These are phyloP conservation scores for Raja brachyura DNA, from an alignment of 2,113 vertebrate genomes.

Conservation along the genomic window DNA sequence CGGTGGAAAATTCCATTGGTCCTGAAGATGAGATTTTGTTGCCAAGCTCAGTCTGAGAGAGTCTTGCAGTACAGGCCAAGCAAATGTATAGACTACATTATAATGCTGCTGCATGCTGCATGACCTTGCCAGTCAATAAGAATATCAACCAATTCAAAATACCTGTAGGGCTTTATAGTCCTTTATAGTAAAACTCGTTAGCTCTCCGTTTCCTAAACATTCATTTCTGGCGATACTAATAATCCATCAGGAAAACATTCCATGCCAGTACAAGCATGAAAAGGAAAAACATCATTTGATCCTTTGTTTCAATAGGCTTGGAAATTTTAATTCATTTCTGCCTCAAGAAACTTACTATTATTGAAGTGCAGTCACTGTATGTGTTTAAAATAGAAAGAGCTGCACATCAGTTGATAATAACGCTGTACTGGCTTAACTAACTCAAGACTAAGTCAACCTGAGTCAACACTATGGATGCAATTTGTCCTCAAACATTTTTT, in stretches of 20 bases:
- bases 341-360: slow-evolving; percentile 18
- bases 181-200: background rate
- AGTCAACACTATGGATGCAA: background rate
- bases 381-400: slow-evolving; percentile 1
- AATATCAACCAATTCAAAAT: background rate
- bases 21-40: too few species aligned
- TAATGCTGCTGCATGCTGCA: too few species aligned
- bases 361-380: slow-evolving; percentile 17
- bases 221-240: background rate
- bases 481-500: background rate
- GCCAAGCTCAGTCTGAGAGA: too few species aligned
- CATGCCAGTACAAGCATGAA: background rate
- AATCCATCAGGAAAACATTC: background rate
- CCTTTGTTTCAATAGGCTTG: background rate
- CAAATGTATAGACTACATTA: too few species aligned
- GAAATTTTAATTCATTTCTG: background rate
- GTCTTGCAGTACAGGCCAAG: too few species aligned
- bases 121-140: background rate
- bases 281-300: too few species aligned
- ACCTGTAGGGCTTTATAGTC: background rate
- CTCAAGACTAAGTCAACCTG: background rate
- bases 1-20: too few species aligned
- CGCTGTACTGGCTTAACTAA: background rate
- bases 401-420: background rate
- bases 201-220: background rate